A percentile compares a stretch with the other conserved stretches of the same genome.
Evolutionary conservation across 2,113 vertebrate species (phyloP).

Genomic region (Cyphomyrus discorhynchus): DNA sequence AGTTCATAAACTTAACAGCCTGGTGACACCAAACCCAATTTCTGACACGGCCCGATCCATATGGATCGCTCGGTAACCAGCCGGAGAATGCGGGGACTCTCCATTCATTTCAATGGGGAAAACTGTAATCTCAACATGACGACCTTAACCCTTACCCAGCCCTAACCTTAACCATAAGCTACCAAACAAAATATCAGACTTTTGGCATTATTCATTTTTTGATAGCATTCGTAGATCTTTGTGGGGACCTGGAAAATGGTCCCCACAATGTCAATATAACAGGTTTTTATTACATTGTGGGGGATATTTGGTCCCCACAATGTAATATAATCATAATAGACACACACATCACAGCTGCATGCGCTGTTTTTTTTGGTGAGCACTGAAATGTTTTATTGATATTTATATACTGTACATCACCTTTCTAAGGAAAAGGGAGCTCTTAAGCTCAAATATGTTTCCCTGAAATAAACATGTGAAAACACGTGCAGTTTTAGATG

Average conservation of each 20-base stretch:
- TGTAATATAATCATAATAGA: no score
- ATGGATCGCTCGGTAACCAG: neutral
- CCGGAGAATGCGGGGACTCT: neutral
- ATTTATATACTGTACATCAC: neutral
- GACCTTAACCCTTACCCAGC: no score
- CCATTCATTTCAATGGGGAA: no score
- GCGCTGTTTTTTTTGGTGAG: neutral
- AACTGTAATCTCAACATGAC: no score
- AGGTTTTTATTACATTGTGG: no score
- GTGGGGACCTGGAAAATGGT: no score
- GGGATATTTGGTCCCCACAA: no score
- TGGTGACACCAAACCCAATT: neutral
- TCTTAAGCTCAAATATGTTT: neutral
- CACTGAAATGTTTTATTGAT: neutral
- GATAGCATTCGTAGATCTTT: no score
- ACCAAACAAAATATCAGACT: no score
- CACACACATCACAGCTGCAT: neutral
- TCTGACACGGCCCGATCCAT: neutral
- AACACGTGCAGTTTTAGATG: neutral
- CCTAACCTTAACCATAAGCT: no score
- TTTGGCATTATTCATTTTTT: no score
- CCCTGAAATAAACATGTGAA: neutral
- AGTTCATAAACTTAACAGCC: neutral
- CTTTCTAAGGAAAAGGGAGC: neutral
- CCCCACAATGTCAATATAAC: no score